Conservation (phyloP, 2,888 invertebrate genomes). For the Xestoiulus laeticollis region DNA sequence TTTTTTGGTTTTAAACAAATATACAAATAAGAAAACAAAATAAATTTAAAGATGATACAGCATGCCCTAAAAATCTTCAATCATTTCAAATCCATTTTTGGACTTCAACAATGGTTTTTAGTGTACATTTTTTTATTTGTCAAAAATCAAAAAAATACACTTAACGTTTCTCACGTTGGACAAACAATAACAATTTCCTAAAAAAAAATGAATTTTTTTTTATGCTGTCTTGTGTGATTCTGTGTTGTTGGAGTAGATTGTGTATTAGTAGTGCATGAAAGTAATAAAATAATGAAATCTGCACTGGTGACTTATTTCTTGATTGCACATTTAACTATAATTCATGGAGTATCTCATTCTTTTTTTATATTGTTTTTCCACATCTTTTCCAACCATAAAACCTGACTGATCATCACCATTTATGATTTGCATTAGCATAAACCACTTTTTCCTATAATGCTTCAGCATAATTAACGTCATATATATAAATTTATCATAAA, state of each 20-base stretch:
- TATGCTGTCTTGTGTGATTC: not conserved
- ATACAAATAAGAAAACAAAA: no score
- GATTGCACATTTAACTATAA: not conserved
- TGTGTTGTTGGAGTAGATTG: constrained; percentile 13
- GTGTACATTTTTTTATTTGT: not conserved
- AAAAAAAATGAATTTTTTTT: not conserved
- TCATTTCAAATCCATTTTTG: not conserved
- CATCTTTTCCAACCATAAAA: not conserved
- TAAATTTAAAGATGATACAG: no score
- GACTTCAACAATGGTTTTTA: not conserved
- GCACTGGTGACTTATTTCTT: not conserved
- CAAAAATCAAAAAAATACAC: not conserved
- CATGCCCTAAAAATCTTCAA: no score
- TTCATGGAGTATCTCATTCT: not conserved
- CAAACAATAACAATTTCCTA: not conserved
- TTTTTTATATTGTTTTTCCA: not conserved
- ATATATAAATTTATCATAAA: not conserved
- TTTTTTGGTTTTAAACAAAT: no score
- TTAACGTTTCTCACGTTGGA: no score
- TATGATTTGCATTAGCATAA: not conserved
- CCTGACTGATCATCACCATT: constrained; percentile 12
- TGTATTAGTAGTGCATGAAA: constrained; percentile 35
- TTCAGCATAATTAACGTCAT: not conserved
- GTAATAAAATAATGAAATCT: constrained; percentile 18
- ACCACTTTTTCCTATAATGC: not conserved